These are phyloP conservation scores for Hydrolagus colliei DNA, from an alignment of 2,797 vertebrate species.

Conservation along the genomic window DNA sequence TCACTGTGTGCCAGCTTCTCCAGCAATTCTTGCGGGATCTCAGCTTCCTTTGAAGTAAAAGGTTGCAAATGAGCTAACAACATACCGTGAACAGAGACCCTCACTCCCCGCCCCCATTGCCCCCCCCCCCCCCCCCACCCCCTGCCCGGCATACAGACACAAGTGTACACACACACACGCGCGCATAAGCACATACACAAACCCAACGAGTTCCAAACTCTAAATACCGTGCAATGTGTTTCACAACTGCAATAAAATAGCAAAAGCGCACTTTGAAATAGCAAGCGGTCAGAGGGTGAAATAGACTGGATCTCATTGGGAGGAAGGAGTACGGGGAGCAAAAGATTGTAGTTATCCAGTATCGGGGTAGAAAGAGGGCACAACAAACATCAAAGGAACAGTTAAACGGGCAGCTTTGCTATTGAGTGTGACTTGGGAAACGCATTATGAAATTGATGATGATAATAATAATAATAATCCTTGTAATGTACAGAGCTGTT, in stretches of 20 bases:
- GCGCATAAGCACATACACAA: conserved; percentile 42
- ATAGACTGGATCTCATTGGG: background rate
- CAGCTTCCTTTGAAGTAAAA: conserved; percentile 67
- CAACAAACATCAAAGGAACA: too few relatives aligned
- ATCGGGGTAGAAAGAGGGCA: too few relatives aligned
- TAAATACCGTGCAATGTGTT: conserved; percentile 22
- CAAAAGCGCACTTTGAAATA: too few relatives aligned
- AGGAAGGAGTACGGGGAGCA: background rate
- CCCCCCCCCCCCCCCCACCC: conserved; percentile 38
- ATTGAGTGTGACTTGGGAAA: too few relatives aligned
- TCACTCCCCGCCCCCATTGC: conserved; percentile 25
- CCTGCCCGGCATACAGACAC: conserved; percentile 43
- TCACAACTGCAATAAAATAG: too few relatives aligned
- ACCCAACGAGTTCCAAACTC: conserved; percentile 36
- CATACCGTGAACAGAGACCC: background rate
- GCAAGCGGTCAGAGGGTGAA: too few relatives aligned
- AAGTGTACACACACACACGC: conserved; percentile 35
- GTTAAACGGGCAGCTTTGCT: too few relatives aligned
- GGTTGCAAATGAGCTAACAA: conserved; percentile 28
- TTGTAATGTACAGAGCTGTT: too few relatives aligned
- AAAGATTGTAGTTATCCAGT: background rate
- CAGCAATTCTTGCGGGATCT: conserved; percentile 89
- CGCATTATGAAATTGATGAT: too few relatives aligned
- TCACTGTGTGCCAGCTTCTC: conserved; percentile 89
- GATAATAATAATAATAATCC: too few relatives aligned